Base-by-base conservation (phyloP, 2,888 invertebrate species). In the Hydroisotoma schaefferi region DNA sequence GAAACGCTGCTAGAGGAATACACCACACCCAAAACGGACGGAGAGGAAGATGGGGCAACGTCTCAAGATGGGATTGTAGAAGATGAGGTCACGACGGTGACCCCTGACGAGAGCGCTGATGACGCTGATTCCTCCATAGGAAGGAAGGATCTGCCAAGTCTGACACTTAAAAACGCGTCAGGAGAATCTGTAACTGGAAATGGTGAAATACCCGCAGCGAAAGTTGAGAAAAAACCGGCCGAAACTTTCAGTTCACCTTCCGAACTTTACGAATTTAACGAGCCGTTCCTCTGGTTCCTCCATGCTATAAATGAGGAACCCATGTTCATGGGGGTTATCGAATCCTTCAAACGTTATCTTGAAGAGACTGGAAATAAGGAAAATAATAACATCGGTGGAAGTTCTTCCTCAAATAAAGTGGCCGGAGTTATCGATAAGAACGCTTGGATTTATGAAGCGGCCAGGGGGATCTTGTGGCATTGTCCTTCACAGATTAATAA, bases 241-340 rank as follows among this genome's bases (percentile, higher is more conserved):
- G 51, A 55, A 15, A 26, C 49, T 5, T 54, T 53, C 29, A 47
- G 52, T 37, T 18, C 47, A 1, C 37, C 57, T 0, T 33, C 60
- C 12, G 67, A 67, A 40, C 51, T 58, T 4, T 65, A 65, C 49
- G 37, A 49, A 18, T 67, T 67, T 28, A 58, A 67, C 29, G 62
- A 67, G 46, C 67, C 67, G 2, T 67, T 67, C 62, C 59, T 67
- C 18, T 67, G 67, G 67, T 67, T 67, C 33, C 37, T 67, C 3
- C 67, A 67, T 43, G 67, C 67, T 6, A 67, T 65, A 10, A 62
- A 65, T 29, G 67, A 67, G 43, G 67, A 67, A 29, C 67, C 67
- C 26, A 67, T 67, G 67, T 67, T 67, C 38, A 67, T 67, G 67
- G 67, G 64, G 22, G 65, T 64, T 28, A 59, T 65, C 37, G 65